Base-by-base conservation (phyloP, 2,888 invertebrate genomes). In the Acrobasis consociella region DNA sequence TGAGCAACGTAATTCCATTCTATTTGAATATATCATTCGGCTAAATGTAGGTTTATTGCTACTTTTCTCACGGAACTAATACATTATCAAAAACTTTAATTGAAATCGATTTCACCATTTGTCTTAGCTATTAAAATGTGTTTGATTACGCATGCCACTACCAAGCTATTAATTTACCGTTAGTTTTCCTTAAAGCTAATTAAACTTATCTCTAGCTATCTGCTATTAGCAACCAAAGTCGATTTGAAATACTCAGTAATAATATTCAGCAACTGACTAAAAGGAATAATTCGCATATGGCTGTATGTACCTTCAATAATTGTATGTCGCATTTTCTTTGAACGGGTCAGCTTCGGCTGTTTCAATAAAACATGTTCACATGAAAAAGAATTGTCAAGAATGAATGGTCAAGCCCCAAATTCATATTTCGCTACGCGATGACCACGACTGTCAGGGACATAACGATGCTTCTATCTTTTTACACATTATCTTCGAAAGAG, bases 1-100 rank as follows among this genome's bases (percentile, higher is more conserved):
- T 82, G 81, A 83, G 77, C 81, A 80, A 87, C 85, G 89, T 86
- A 87, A 89, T 84, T 87, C 82, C 82, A 89, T 88, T 88, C 86
- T 87, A 90, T 90, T 87, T 89, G 88, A 90, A 91, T 92, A 89
- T 89, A 90, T 91, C 88, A 90, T 89, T 86, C 85, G 77, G 73
- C 81, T 77, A 81, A 90, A 92, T 89, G 90, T 92, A 91, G 92
- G 92, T 92, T 92, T 92, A 91, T 91, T 90, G 85, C 90, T 85
- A 82, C 85, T 89, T 91, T 91, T 92, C 92, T 91, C 91, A 92
- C 91, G 92, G 90, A 91, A 91, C 90, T 87, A 86, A 90, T 88
- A 86, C 84, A 87, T 89, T 90, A 89, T 86, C 86, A 82, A 88
- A 86, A 87, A 83, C 75, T 82, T 86, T 86, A 87, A 89, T 90